Percentiles rank a stretch among this genome's conserved stretches.
phyloP scores from a whole-genome alignment of 2,113 vertebrate species.

The Thryonomys swinderianus region DNA sequence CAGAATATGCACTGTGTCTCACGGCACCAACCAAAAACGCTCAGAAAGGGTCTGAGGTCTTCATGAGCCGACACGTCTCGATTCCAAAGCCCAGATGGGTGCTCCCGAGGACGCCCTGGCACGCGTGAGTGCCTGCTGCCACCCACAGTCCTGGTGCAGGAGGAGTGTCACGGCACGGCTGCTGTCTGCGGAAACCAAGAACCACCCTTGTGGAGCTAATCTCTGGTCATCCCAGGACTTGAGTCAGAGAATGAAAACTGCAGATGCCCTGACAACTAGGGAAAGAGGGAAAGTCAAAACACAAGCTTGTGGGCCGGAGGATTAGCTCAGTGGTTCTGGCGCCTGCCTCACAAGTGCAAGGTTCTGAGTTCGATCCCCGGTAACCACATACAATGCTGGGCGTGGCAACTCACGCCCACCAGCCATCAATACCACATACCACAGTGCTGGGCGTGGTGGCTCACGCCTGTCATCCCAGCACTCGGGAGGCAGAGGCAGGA shows the following conservation, averaged over 20 bases:
- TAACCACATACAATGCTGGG: too few species aligned
- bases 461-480: too few species aligned
- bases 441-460: too few species aligned
- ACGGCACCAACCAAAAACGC: neutral
- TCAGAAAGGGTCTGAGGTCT: neutral
- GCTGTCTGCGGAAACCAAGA: fast-evolving
- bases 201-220: fast-evolving
- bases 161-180: fast-evolving
- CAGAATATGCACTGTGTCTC: neutral
- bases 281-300: neutral
- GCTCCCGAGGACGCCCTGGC: fast-evolving
- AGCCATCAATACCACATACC: too few species aligned
- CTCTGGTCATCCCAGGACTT: neutral
- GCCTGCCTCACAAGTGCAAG: too few species aligned
- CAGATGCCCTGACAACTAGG: fast-evolving
- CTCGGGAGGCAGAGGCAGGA: too few species aligned
- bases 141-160: neutral
- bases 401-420: too few species aligned
- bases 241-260: neutral
- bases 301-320: too few species aligned
- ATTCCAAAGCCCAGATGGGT: neutral
- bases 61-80: neutral
- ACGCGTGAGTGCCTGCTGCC: fast-evolving
- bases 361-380: too few species aligned
- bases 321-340: too few species aligned